These are phyloP conservation scores for Pogonocherus hispidulus DNA, from an alignment of 2,888 invertebrate species.

Conservation along the genomic window DNA sequence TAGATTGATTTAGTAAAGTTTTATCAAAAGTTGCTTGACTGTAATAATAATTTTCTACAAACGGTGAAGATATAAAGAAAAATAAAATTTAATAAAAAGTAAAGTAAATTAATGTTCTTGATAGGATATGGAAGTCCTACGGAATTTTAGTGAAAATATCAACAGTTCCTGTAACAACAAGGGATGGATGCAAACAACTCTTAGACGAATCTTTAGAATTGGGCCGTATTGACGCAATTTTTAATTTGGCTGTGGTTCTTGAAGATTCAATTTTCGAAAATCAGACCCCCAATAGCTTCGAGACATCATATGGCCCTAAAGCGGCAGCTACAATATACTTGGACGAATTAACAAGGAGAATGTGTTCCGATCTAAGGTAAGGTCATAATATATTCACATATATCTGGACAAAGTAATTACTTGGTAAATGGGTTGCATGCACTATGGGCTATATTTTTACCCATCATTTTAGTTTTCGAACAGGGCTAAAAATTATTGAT, in stretches of 20 bases:
- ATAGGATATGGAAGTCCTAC: constrained; percentile 79
- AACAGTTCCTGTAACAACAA: constrained; percentile 79
- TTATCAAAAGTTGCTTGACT: no score
- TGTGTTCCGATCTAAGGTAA: constrained; percentile 56
- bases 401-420: no score
- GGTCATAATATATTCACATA: no score
- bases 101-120: background rate
- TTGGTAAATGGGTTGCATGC: no score
- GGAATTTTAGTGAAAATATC: constrained; percentile 79
- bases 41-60: no score
- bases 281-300: no score
- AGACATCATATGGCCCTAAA: constrained; percentile 81
- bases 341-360: constrained; percentile 68
- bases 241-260: constrained; percentile 89
- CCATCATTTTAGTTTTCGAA: no score
- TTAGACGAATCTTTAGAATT: constrained; percentile 75
- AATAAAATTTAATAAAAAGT: no score
- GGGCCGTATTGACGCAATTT: constrained; percentile 86
- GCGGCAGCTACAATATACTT: constrained; percentile 81
- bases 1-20: no score
- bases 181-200: constrained; percentile 79
- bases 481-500: no score
- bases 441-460: no score
- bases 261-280: constrained; percentile 84
- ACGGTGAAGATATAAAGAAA: no score